Base-by-base conservation (phyloP, 1,140 invertebrate species). In the Philaenus spumarius region DNA sequence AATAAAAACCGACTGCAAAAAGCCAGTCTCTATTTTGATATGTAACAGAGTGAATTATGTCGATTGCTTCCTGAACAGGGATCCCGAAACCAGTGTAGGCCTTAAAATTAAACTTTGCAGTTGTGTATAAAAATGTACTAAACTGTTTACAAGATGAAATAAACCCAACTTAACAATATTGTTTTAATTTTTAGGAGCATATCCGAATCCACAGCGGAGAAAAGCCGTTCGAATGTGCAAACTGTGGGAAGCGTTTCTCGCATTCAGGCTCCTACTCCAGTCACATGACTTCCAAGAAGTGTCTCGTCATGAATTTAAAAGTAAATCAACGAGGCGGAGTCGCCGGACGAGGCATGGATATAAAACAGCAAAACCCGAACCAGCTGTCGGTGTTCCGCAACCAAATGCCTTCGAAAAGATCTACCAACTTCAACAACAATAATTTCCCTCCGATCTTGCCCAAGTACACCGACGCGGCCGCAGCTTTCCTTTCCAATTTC, bases 221-320 rank as follows among this genome's bases (percentile, higher is more conserved):
- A 76, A 99, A 98, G 74, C 97, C 97, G 17, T 99, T 98, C 73
- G 87, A 90, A 73, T 99, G 97, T 72, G 85, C 83, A 64, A 96
- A 97, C 74, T 99, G 97, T 74, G 90, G 92, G 56, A 99, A 99
- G 75, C 82, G 96, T 57, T 99, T 99, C 77, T 98, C 95, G 2
- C 97, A 99, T 77, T 99, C 97, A 7, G 97, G 97, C 17, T 98
- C 95, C 11, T 99, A 96, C 75, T 98, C 95, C 65, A 97, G 94
- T 69, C 97, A 99, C 76, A 98, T 95, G 92, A 98, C 95, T 57
- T 97, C 95, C 60, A 99, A 99, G 76, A 99, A 99, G 76, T 99
- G 97, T 78, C 82, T 95, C 66, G 88, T 93, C 60, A 88, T 93
- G 78, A 93, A 92, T 71, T 75, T 93, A 6, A 93, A 93, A 74